Conservation (phyloP, 2,888 invertebrate genomes). For the Drosophila peninsularis region DNA sequence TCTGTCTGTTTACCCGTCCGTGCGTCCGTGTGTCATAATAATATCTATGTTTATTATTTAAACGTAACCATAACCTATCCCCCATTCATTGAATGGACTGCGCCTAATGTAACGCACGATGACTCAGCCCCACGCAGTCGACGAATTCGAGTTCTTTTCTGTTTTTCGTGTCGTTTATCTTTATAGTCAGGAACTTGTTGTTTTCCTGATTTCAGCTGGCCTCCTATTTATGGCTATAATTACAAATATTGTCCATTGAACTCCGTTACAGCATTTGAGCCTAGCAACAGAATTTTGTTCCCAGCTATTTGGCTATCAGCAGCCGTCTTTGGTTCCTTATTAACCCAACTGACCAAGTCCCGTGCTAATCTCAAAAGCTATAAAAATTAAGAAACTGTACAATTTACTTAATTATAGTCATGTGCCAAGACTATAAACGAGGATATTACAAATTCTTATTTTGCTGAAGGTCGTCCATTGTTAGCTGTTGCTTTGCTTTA, state of each 20-base stretch:
- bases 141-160: neutral
- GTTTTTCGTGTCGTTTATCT: slow-evolving; percentile 37
- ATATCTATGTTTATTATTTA: slow-evolving; percentile 10
- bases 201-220: slow-evolving; percentile 57
- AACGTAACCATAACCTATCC: slow-evolving; percentile 68
- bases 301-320: slow-evolving; percentile 3
- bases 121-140: slow-evolving; percentile 11
- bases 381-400: slow-evolving; percentile 36
- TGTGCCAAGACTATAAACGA: slow-evolving; percentile 19
- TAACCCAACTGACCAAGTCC: neutral
- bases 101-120: neutral
- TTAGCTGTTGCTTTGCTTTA: neutral
- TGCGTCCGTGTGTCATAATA: slow-evolving; percentile 1
- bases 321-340: slow-evolving; percentile 2
- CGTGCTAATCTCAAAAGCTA: slow-evolving; percentile 39
- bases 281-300: slow-evolving; percentile 34
- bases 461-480: neutral
- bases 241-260: slow-evolving; percentile 61
- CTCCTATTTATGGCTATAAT: slow-evolving; percentile 50
- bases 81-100: slow-evolving; percentile 9
- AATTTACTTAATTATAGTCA: slow-evolving; percentile 32
- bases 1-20: neutral
- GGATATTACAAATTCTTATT: neutral
- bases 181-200: slow-evolving; percentile 46
- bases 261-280: slow-evolving; percentile 20